These are phyloP conservation scores for Oscheius sp. DNA, from an alignment of 2,888 invertebrate genomes.

Conservation along the genomic window DNA sequence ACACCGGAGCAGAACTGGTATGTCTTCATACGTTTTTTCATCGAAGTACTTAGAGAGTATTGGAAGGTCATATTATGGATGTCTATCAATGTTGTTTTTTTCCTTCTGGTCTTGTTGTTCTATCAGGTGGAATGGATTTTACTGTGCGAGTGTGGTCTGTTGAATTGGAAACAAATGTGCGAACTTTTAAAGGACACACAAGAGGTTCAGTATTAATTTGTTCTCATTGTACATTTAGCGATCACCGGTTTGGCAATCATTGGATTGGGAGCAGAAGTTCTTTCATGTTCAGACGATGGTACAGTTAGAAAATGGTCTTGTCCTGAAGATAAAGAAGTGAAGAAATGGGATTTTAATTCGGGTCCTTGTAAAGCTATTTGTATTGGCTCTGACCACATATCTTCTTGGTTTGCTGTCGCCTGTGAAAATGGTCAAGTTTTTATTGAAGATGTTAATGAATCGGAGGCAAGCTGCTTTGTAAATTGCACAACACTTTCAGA, in stretches of 20 bases:
- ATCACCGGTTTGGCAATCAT: slow-evolving; percentile 78
- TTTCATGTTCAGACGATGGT: slow-evolving; percentile 81
- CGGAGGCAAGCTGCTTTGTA: not conserved
- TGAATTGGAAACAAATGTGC: slow-evolving; percentile 78
- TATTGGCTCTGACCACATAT: slow-evolving; percentile 17
- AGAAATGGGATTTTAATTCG: slow-evolving; percentile 36
- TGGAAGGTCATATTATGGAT: slow-evolving; percentile 79
- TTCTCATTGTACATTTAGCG: slow-evolving; percentile 69
- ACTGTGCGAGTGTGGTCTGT: slow-evolving; percentile 75
- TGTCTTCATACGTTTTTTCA: not conserved
- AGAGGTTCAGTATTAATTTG: slow-evolving; percentile 71
- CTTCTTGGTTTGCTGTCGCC: slow-evolving; percentile 15
- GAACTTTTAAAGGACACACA: slow-evolving; percentile 78
- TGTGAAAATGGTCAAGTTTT: slow-evolving; percentile 12
- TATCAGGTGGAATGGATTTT: slow-evolving; percentile 80
- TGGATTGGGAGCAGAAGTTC: slow-evolving; percentile 79
- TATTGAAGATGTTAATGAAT: slow-evolving; percentile 7
- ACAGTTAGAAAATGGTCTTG: slow-evolving; percentile 66
- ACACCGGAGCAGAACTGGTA: not conserved
- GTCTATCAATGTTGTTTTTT: slow-evolving; percentile 79
- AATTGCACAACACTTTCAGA: not conserved
- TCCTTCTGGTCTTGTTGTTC: slow-evolving; percentile 79
- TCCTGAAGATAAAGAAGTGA: slow-evolving; percentile 16
- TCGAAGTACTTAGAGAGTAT: slow-evolving; percentile 64
- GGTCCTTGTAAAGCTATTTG: slow-evolving; percentile 48